phyloP scores from a whole-genome alignment of 2,797 vertebrate species.

The Masticophis lateralis region DNA sequence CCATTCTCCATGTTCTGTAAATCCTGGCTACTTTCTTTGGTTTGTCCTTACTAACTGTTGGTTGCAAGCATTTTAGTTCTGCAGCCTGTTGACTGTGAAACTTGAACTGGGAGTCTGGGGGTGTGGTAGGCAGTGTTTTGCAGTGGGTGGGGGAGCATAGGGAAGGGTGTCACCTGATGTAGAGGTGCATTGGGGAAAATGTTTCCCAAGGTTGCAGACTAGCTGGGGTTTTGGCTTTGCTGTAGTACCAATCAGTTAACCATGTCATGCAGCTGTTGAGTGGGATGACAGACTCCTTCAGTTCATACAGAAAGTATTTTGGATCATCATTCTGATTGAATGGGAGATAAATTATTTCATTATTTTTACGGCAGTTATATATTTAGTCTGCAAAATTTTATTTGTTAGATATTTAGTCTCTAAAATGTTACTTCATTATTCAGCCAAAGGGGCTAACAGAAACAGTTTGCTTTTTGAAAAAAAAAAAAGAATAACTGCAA shows the following conservation, averaged over 20 bases:
- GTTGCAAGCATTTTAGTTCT: neutral
- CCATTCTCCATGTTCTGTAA: neutral
- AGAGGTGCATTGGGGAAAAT: neutral
- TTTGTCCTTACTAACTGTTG: neutral
- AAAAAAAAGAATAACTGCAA: neutral
- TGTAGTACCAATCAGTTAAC: neutral
- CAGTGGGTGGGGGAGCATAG: neutral
- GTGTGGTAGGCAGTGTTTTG: neutral
- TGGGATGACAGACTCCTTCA: neutral
- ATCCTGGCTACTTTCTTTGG: neutral
- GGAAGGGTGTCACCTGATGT: neutral
- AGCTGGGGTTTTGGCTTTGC: neutral
- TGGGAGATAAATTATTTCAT: neutral
- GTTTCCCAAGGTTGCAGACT: neutral
- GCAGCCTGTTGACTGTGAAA: neutral
- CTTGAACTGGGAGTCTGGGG: neutral
- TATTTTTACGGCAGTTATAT: neutral
- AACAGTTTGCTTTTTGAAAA: neutral
- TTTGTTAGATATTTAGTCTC: neutral
- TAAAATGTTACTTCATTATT: neutral
- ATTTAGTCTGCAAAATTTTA: neutral
- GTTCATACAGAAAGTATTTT: neutral
- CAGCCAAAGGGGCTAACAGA: neutral
- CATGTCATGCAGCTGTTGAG: neutral
- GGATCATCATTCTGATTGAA: neutral